Conservation (phyloP, 64 coral and sea anemone species). For the Pocillopora verrucosa region DNA sequence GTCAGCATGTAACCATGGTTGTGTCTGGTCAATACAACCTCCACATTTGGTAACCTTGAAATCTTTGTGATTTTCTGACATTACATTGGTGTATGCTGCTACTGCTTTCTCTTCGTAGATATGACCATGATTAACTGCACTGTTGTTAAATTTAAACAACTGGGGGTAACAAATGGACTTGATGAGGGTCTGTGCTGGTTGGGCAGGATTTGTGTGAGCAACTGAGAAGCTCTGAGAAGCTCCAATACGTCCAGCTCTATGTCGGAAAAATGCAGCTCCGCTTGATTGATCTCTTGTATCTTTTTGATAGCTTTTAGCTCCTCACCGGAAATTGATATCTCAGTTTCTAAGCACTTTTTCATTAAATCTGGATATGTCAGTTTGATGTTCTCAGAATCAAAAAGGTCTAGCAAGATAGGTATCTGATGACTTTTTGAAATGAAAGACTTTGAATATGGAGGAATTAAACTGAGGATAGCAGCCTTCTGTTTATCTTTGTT, state of each 20-base stretch:
- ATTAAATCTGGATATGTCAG: too few species aligned
- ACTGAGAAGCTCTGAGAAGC: conserved; percentile 25
- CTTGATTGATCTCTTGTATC: too few species aligned
- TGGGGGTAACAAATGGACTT: conserved; percentile 53
- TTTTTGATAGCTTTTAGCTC: too few species aligned
- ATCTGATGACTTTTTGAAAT: too few species aligned
- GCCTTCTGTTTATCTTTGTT: too few species aligned
- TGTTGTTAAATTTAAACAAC: conserved; percentile 25
- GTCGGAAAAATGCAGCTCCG: background rate
- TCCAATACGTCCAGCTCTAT: conserved; percentile 55
- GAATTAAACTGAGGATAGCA: too few species aligned
- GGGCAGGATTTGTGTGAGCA: background rate
- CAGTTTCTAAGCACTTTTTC: too few species aligned
- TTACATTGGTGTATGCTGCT: conserved; percentile 19
- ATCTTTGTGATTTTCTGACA: conserved; percentile 48
- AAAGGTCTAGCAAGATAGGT: too few species aligned
- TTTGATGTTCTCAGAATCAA: too few species aligned
- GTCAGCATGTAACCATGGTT: conserved; percentile 30
- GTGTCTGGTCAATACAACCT: conserved; percentile 40
- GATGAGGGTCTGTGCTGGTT: conserved; percentile 39
- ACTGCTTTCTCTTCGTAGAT: conserved; percentile 31
- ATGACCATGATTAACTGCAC: conserved; percentile 43
- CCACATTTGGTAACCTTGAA: conserved; percentile 31
- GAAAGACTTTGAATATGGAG: too few species aligned
- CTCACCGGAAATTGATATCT: too few species aligned